Conservation (phyloP, 2,888 invertebrate species). For the Zonitis immaculata region DNA sequence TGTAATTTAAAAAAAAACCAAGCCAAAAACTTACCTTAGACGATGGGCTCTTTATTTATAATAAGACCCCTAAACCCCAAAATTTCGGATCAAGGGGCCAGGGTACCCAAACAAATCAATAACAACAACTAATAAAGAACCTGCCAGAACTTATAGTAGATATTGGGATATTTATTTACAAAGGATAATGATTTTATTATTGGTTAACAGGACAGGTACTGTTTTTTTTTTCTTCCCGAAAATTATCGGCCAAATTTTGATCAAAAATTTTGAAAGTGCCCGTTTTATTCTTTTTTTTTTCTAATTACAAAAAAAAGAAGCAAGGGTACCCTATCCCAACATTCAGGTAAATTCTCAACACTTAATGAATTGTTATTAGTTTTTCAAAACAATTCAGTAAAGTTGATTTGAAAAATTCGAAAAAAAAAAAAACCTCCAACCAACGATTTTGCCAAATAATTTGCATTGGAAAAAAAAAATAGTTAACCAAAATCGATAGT, state of each 20-base stretch:
- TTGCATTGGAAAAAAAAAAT: not conserved
- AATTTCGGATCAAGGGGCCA: conserved; percentile 31
- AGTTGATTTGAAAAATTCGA: conserved; percentile 15
- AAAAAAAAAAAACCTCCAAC: not conserved
- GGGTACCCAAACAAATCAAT: conserved; percentile 43
- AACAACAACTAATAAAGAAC: conserved; percentile 21
- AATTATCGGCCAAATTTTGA: conserved; percentile 5
- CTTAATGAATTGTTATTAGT: conserved; percentile 28
- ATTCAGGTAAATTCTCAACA: conserved; percentile 72
- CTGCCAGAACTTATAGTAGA: conserved; percentile 15
- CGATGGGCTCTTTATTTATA: not conserved
- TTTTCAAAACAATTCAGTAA: conserved; percentile 30
- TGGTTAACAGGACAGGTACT: conserved; percentile 37
- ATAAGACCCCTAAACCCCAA: conserved; percentile 17
- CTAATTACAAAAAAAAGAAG: conserved; percentile 37
- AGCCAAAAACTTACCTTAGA: conserved; percentile 31
- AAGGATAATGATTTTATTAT: conserved; percentile 4
- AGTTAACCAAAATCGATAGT: not conserved
- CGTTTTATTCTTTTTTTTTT: conserved; percentile 34
- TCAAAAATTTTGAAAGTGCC: conserved; percentile 45
- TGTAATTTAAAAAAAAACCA: not conserved
- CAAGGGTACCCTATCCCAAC: conserved; percentile 98
- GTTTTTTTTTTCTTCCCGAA: conserved; percentile 17
- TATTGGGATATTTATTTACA: not conserved
- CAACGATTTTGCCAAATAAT: not conserved